A percentile compares a stretch with the other conserved stretches of the same genome.
phyloP scores from a whole-genome alignment of 2,113 vertebrate genomes.

The cat (Felis catus) region DNA sequence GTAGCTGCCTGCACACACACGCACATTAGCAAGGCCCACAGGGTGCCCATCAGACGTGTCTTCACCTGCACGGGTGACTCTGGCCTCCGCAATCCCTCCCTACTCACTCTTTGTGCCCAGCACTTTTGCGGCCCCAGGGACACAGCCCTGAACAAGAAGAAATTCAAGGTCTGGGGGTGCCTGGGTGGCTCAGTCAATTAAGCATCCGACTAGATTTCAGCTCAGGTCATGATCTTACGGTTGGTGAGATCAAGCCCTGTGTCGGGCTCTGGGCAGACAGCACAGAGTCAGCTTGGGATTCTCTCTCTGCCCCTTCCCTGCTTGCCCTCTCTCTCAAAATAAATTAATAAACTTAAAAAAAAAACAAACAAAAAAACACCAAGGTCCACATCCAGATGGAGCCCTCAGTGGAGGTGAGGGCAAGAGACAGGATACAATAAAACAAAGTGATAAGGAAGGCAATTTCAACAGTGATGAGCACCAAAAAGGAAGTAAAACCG shows the following conservation, averaged over 20 bases:
- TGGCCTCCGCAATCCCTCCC: not conserved
- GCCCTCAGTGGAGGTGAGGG: not conserved
- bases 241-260: no score
- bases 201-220: no score
- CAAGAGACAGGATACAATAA: not conserved
- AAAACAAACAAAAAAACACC: no score
- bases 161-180: no score
- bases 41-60: rapidly evolving
- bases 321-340: no score
- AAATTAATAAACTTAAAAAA: no score
- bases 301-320: no score
- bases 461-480: not conserved
- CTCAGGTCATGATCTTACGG: no score
- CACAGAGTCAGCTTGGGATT: no score
- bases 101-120: not conserved
- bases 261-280: no score
- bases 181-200: no score
- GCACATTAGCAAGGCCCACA: not conserved
- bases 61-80: not conserved
- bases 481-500: not conserved
- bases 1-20: conserved; percentile 92
- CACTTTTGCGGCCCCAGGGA: no score
- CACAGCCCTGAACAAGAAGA: not conserved
- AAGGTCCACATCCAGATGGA: not conserved
- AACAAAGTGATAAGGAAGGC: not conserved